A percentile compares a stretch with the other conserved stretches of the same genome.
Conservation (phyloP, 2,113 vertebrate species). For the Amazona vittata region DNA sequence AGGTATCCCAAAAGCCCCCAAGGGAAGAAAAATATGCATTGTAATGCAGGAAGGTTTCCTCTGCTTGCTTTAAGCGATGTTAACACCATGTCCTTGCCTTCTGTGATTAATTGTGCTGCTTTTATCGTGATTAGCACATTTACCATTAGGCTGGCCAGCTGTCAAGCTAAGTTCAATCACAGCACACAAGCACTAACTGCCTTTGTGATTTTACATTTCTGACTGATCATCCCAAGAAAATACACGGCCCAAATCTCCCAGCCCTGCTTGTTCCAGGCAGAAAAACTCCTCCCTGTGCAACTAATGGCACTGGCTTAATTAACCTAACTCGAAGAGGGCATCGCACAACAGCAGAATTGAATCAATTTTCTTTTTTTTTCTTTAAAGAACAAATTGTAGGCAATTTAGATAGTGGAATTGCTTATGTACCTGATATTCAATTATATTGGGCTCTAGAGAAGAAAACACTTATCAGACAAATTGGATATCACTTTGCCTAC, state of each 20-base stretch:
- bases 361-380: background rate
- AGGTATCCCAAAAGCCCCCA: background rate
- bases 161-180: background rate
- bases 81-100: background rate
- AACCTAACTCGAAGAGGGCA: background rate
- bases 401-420: background rate
- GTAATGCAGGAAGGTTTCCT: background rate
- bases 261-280: background rate
- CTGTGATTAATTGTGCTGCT: conserved; percentile 21
- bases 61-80: background rate
- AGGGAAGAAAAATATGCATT: background rate
- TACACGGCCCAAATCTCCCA: background rate
- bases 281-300: background rate
- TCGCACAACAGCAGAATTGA: background rate
- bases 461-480: background rate
- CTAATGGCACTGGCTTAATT: background rate
- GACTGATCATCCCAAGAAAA: background rate
- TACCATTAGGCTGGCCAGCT: background rate
- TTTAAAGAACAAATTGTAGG: background rate
- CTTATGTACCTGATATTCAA: background rate
- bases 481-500: background rate
- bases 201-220: background rate
- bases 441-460: background rate
- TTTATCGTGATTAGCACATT: conserved; percentile 19
- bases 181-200: background rate